Base-by-base conservation (phyloP, 2,888 invertebrate species). In the Brachyptera risi region DNA sequence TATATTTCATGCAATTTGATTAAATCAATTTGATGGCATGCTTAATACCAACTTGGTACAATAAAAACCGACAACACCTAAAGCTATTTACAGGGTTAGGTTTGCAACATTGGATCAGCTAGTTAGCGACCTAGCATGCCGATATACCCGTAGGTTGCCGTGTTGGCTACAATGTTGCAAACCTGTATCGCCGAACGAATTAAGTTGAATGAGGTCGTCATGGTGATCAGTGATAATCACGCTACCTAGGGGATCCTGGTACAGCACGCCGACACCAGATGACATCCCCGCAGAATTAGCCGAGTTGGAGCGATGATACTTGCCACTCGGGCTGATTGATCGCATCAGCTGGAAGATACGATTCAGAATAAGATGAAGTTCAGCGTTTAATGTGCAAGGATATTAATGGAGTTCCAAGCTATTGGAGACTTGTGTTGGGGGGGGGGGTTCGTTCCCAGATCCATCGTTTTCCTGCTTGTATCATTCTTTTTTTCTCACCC, bases 331-430 rank as follows among this genome's bases (percentile, higher is more conserved):
- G 40, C 60, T 59, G 51, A 62, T 47, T 7, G 58, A 82, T 67
- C 83, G 80, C 71, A 87, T 83, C 66, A 88, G 73, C 87, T 87
- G 69, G 57, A 67, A 68, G 65, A 66, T 47, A 2, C 5, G 17
- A 40, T n/a, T 40, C n/a, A n/a, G n/a, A n/a, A n/a, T n/a, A n/a
- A n/a, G n/a, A n/a, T n/a, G n/a, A n/a, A n/a, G n/a, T n/a, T n/a
- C n/a, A n/a, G n/a, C n/a, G n/a, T n/a, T n/a, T n/a, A n/a, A n/a
- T n/a, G n/a, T n/a, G n/a, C n/a, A n/a, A n/a, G n/a, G n/a, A n/a
- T n/a, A n/a, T n/a, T n/a, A n/a, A n/a, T n/a, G n/a, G n/a, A n/a
- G n/a, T n/a, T n/a, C n/a, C n/a, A n/a, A n/a, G n/a, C n/a, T n/a
- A n/a, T n/a, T n/a, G n/a, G n/a, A n/a, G n/a, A n/a, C n/a, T n/a